These are phyloP conservation scores for Drosophila rubida DNA, from an alignment of 2,888 invertebrate genomes.

Conservation along the genomic window DNA sequence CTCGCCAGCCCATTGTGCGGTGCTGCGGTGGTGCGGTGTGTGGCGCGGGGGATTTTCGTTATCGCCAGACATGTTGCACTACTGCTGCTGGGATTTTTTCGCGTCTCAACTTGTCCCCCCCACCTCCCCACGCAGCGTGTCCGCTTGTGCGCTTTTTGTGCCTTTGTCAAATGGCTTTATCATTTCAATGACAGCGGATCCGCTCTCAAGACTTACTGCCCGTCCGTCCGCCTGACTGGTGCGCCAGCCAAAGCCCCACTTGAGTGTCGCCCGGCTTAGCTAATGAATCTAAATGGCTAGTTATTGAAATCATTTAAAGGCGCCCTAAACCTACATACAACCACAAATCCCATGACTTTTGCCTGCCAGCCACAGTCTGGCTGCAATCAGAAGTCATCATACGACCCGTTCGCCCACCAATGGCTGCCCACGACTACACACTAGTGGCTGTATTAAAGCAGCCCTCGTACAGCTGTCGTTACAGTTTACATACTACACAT, in stretches of 20 bases:
- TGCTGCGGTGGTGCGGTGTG: not conserved
- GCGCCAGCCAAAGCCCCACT: conserved; percentile 32
- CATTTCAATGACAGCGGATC: conserved; percentile 66
- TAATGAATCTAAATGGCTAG: conserved; percentile 57
- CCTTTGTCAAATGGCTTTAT: conserved; percentile 66
- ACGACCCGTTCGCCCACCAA: not conserved
- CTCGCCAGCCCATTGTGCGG: not conserved
- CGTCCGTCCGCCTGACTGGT: conserved; percentile 7
- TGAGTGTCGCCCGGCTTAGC: conserved; percentile 46
- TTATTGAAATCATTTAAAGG: conserved; percentile 64
- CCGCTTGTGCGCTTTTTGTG: conserved; percentile 51
- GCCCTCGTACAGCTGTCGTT: too few relatives aligned
- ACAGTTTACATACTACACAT: too few relatives aligned
- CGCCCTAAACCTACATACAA: conserved; percentile 23
- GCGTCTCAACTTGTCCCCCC: conserved; percentile 48
- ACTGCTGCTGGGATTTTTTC: conserved; percentile 25
- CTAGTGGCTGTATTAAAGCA: not conserved
- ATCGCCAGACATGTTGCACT: conserved; percentile 48
- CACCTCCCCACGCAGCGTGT: too few relatives aligned
- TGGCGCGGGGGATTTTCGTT: conserved; percentile 30
- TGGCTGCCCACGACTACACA: not conserved
- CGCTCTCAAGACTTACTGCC: conserved; percentile 39
- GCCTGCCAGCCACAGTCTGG: conserved; percentile 10
- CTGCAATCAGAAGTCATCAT: conserved; percentile 7
- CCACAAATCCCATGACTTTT: conserved; percentile 38